Evolutionary conservation across 2,113 vertebrate species (phyloP), one percentile per base, ranked within the genome.

Genomic region (Spheniscus mendiculus): DNA sequence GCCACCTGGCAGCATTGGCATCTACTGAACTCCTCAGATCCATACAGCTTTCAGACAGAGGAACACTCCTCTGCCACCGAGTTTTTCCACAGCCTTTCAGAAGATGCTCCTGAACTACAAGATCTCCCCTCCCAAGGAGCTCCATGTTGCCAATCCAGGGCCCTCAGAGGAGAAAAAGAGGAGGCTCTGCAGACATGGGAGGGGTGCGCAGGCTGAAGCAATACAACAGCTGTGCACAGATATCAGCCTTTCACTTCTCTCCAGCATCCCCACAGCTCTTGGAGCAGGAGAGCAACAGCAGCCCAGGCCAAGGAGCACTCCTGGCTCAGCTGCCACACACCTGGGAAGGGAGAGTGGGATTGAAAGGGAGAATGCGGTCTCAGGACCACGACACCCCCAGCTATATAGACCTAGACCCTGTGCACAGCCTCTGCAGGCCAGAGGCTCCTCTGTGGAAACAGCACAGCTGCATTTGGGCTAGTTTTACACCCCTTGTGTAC

Each of bases 341-440:
- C 13, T 2, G 0, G 14, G 29, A 89, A 67, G 5, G 6, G 11
- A 61, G 3, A 3, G 29, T 13, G 12, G 32, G 29, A 63, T 2
- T 32, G 23, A 85, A 26, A 27, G 8, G n/a, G 8, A 81, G 16
- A 65, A 61, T 1, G 2, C 0, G 0, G 26, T 40, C 71, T 70
- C 34, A 66, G 55, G 38, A 78, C 17, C 32, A 40, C 11, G 13
- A 52, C 27, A 73, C 0, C 5, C 26, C 21, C 56, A 34, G 18
- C 16, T 40, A 44, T 6, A 26, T 3, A 13, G 50, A 32, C 42
- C 77, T 7, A 49, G 20, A 21, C 21, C 34, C 53, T 62, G 36
- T 11, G 2, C 65, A 62, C 29, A 55, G 53, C 9, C 30, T 27
- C 47, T 16, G 19, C 27, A 72, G 38, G 63, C 67, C 50, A 50